Base-by-base conservation (phyloP, 2,888 invertebrate species). In the Meloe dianella region DNA sequence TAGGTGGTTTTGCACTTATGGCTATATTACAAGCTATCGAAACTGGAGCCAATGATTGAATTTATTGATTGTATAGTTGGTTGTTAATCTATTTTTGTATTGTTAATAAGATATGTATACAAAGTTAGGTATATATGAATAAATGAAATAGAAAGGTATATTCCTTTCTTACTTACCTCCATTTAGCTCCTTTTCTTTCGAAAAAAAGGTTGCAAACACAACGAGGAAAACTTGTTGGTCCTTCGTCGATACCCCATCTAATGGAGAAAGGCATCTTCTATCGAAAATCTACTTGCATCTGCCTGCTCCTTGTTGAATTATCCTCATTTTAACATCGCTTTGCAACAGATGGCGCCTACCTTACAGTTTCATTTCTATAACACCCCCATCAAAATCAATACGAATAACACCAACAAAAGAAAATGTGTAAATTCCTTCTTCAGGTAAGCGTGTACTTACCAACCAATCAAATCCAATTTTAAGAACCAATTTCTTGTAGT, bases 1-100 rank as follows among this genome's bases (percentile, higher is more conserved):
- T 83, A n/a, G 76, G 74, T 1, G 84, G 84, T 7, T 84, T 84
- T 74, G 67, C 73, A 54, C 63, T 84, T 30, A 84, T 84, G 84
- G 83, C 83, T 0, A 62, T 79, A 24, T 59, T 80, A 57, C 79
- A 80, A 62, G 22, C 10, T 8, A 51, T 51, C 12, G 51, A 51
- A 51, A 51, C 22, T 51, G 22, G 10, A 24, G 12, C 51, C 24
- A 24, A 17, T 8, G 20, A 51, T 2, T 41, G 2, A 47, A 17
- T 51, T 24, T 17, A 2, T 1, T 17, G 10, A 20, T 6, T 20
- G 2, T 51, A 24, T 51, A 51, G 12, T 51, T 47, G 8, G 5
- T 51, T 51, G 3, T 10, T 27, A 2, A 14, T 51, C 20, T 17
- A 47, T 12, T 51, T 24, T 51, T 41, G 8, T 41, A 41, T 41